Conservation (phyloP, 2,888 invertebrate species). For the Oscheius sp. region DNA sequence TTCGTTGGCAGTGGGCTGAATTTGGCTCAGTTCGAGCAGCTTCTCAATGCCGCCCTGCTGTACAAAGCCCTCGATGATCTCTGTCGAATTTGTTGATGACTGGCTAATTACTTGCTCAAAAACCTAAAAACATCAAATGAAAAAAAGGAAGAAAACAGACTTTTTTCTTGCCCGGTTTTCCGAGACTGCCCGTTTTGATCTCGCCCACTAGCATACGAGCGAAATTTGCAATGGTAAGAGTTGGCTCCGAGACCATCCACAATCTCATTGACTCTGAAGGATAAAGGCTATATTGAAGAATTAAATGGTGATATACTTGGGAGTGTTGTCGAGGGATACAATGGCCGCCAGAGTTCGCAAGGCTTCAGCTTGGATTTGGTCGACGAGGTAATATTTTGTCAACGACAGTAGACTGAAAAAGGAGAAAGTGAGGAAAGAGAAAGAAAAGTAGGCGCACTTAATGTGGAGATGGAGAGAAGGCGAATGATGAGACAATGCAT, state of each 20-base stretch:
- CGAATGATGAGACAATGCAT: constrained; percentile 83
- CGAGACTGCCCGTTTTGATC: constrained; percentile 69
- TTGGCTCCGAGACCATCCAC: constrained; percentile 88
- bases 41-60: constrained; percentile 44
- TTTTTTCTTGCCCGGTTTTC: constrained; percentile 55
- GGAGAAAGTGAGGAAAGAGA: not conserved
- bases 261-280: constrained; percentile 79
- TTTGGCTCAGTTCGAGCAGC: constrained; percentile 27
- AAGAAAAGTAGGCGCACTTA: constrained; percentile 49
- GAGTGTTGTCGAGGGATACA: constrained; percentile 82
- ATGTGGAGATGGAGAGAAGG: constrained; percentile 64
- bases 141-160: constrained; percentile 15
- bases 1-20: constrained; percentile 14
- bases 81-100: constrained; percentile 37
- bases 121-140: constrained; percentile 34
- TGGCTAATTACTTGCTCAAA: constrained; percentile 59
- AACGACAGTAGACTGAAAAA: constrained; percentile 66
- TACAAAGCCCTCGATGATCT: constrained; percentile 54
- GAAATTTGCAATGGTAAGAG: constrained; percentile 86
- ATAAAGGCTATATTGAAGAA: not conserved
- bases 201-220: constrained; percentile 83
- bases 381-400: constrained; percentile 74
- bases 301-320: constrained; percentile 44
- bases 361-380: constrained; percentile 87
- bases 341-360: constrained; percentile 87